Evolutionary conservation across 2,113 vertebrate species (phyloP).

Genomic region (Trematocara unimaculatum): DNA sequence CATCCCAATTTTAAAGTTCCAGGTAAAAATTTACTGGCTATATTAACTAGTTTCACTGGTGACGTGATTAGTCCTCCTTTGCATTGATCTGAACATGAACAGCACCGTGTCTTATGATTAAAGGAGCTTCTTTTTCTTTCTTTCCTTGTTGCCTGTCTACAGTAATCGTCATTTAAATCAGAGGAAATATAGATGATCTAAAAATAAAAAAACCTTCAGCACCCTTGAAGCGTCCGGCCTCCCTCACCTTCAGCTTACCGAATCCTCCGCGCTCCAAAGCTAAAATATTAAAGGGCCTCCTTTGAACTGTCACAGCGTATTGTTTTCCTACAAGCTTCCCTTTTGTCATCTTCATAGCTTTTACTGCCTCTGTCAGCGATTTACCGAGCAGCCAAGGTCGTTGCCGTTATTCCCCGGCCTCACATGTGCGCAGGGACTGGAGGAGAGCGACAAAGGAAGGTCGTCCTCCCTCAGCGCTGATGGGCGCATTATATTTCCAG

Average conservation of each 20-base stretch:
- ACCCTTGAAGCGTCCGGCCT: constrained; percentile 5
- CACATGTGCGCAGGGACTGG: not conserved
- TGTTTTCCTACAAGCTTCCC: constrained; percentile 59
- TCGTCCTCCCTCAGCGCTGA: constrained; percentile 28
- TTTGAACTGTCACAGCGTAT: constrained; percentile 70
- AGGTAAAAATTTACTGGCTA: not conserved
- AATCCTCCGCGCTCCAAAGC: not conserved
- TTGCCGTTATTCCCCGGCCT: constrained; percentile 49
- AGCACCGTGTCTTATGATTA: not conserved
- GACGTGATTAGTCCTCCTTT: fast-evolving
- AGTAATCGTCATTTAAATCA: not conserved
- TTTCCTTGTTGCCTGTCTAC: not conserved
- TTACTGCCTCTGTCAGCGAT: constrained; percentile 71
- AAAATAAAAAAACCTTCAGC: not conserved
- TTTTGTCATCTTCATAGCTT: constrained; percentile 63
- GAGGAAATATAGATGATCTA: not conserved
- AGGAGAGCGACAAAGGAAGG: constrained; percentile 59
- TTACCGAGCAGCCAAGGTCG: constrained; percentile 65
- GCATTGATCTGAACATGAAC: not conserved
- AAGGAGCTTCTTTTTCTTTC: not conserved
- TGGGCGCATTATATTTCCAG: constrained; percentile 37
- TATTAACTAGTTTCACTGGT: not conserved
- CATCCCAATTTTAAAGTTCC: not conserved
- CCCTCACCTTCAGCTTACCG: constrained; percentile 12
- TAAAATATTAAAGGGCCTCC: constrained; percentile 63